phyloP scores from a whole-genome alignment of 2,113 vertebrate species.

The Scortum barcoo region DNA sequence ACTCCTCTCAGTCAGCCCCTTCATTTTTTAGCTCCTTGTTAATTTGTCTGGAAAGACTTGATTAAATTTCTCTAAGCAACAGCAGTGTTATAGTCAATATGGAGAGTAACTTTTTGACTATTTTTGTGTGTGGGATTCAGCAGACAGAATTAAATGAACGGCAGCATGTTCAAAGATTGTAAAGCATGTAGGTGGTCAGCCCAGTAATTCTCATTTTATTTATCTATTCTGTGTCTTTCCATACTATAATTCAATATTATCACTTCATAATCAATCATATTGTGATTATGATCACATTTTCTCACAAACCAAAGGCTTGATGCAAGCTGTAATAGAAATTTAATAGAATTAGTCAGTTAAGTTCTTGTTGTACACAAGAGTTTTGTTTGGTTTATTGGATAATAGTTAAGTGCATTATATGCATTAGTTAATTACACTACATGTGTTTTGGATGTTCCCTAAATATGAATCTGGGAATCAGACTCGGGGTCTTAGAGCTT shows the following conservation, averaged over 20 bases:
- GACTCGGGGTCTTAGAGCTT: background rate
- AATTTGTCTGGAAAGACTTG: slow-evolving; percentile 45
- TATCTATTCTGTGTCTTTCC: background rate
- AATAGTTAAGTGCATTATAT: background rate
- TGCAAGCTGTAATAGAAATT: background rate
- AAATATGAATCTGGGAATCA: background rate
- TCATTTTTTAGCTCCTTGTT: slow-evolving; percentile 33
- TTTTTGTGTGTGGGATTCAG: background rate
- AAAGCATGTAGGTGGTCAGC: background rate
- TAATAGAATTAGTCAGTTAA: background rate
- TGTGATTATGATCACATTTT: background rate
- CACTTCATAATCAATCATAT: background rate
- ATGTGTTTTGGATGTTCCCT: background rate
- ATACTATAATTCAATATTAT: background rate
- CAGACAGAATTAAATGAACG: background rate
- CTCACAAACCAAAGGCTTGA: too few relatives aligned
- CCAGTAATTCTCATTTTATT: background rate
- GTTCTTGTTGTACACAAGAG: too few relatives aligned
- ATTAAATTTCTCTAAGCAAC: slow-evolving; percentile 32
- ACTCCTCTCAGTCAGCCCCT: slow-evolving; percentile 17
- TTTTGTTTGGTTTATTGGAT: background rate
- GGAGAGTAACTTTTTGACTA: background rate
- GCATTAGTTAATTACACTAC: background rate
- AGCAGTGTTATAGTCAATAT: background rate
- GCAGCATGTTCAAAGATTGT: background rate